A percentile compares a stretch with the other conserved stretches of the same genome.
phyloP scores from a whole-genome alignment of 2,797 vertebrate genomes.

The Pseudocheirus occidentalis region DNA sequence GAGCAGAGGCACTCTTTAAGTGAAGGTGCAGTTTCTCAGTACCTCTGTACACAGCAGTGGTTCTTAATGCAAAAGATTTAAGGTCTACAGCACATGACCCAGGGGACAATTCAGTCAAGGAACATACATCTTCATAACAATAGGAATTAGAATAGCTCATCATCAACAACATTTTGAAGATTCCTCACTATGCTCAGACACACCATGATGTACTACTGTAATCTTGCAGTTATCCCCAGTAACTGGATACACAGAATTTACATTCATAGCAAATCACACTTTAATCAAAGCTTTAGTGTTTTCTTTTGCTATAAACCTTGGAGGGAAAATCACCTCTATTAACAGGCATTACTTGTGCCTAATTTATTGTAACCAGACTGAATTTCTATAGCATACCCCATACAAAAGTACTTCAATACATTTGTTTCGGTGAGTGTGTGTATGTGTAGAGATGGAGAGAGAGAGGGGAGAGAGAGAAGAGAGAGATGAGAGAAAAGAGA shows the following conservation, averaged over 20 bases:
- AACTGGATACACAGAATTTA: slow-evolving; percentile 30
- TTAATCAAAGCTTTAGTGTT: slow-evolving; percentile 26
- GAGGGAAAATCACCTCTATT: slow-evolving; percentile 16
- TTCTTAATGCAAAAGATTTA: slow-evolving; percentile 3
- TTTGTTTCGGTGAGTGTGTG: background rate
- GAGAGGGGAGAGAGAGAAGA: too few relatives aligned
- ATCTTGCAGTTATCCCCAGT: background rate
- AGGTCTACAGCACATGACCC: background rate
- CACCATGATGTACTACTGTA: slow-evolving; percentile 17
- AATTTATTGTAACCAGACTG: slow-evolving; percentile 51
- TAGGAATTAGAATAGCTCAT: background rate
- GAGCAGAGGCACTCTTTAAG: background rate
- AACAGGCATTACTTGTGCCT: slow-evolving; percentile 43
- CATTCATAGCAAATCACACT: slow-evolving; percentile 27
- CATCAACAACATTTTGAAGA: background rate
- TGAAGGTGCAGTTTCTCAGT: background rate
- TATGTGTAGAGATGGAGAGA: too few relatives aligned
- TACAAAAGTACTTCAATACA: background rate
- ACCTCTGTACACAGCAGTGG: background rate
- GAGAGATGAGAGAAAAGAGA: too few relatives aligned
- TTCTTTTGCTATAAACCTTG: slow-evolving; percentile 21
- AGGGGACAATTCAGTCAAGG: background rate
- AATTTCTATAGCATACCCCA: background rate
- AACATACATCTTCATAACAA: slow-evolving; percentile 16
- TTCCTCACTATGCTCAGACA: background rate